Conservation (phyloP, 2,113 vertebrate species). For the Pelusios castaneus region DNA sequence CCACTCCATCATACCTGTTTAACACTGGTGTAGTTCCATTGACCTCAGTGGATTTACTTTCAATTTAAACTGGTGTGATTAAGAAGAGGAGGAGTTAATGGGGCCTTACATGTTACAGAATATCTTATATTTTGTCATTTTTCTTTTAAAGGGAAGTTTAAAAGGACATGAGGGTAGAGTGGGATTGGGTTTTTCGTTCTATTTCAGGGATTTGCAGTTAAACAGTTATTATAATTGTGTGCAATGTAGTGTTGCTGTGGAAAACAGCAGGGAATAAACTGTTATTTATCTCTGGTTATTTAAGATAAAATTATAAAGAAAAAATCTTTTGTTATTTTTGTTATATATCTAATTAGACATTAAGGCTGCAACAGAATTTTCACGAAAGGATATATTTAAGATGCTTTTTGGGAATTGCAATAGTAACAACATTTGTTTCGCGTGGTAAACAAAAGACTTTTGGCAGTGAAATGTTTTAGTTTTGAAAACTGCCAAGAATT, state of each 20-base stretch:
- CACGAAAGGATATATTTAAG: conserved; percentile 76
- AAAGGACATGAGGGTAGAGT: background rate
- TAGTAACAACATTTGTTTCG: conserved; percentile 77
- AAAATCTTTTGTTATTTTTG: conserved; percentile 49
- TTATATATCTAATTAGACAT: conserved; percentile 74
- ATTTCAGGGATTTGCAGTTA: background rate
- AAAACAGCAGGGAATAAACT: conserved; percentile 64
- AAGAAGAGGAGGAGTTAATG: background rate
- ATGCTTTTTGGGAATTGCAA: conserved; percentile 68
- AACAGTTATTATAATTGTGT: conserved; percentile 16
- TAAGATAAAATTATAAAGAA: conserved; percentile 67
- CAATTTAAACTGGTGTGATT: background rate
- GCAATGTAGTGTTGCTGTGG: conserved; percentile 28
- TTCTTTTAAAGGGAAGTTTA: background rate
- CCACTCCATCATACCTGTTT: background rate
- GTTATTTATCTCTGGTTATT: conserved; percentile 71
- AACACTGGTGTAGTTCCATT: background rate
- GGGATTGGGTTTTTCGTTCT: background rate
- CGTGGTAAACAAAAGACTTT: conserved; percentile 78
- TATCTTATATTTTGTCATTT: background rate
- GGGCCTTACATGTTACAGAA: background rate
- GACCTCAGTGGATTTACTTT: background rate
- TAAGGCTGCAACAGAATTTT: conserved; percentile 63
- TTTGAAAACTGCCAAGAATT: conserved; percentile 76
- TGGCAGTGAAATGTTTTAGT: conserved; percentile 72